Conservation (phyloP, 2,113 vertebrate species). For the Plotosus lineatus region DNA sequence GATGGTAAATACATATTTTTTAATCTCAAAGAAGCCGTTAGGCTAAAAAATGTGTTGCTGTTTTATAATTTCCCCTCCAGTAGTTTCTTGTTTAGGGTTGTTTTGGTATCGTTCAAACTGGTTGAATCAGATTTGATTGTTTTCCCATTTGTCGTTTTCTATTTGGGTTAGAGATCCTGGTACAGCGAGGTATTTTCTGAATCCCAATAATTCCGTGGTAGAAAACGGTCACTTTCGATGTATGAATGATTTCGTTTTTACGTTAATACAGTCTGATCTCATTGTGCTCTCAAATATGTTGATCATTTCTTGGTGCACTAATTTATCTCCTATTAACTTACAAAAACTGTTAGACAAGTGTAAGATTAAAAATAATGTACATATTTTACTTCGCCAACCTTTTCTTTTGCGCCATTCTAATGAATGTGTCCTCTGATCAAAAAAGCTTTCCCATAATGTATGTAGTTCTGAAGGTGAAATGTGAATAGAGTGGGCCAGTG, state of each 20-base stretch:
- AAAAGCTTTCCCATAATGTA: neutral
- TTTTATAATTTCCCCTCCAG: neutral
- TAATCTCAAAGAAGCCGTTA: neutral
- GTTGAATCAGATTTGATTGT: slow-evolving; percentile 16
- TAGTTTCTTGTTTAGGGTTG: too few relatives aligned
- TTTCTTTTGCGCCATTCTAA: neutral
- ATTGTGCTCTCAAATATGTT: neutral
- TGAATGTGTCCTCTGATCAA: neutral
- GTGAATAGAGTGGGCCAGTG: slow-evolving; percentile 15
- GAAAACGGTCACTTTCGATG: neutral
- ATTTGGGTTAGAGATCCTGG: neutral
- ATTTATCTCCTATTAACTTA: neutral
- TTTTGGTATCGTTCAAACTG: neutral
- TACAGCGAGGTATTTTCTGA: neutral
- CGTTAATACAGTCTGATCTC: neutral
- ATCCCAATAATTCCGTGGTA: neutral
- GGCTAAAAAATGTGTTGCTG: neutral
- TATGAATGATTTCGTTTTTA: neutral
- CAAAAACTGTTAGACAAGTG: neutral
- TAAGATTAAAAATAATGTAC: neutral
- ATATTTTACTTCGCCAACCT: neutral
- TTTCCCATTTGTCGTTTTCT: slow-evolving; percentile 26
- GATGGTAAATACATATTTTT: too few relatives aligned
- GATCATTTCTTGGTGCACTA: neutral
- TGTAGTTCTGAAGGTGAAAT: slow-evolving; percentile 7